These are phyloP conservation scores for Batillaria attramentaria DNA, from an alignment of 1,140 invertebrate genomes.

Conservation along the genomic window DNA sequence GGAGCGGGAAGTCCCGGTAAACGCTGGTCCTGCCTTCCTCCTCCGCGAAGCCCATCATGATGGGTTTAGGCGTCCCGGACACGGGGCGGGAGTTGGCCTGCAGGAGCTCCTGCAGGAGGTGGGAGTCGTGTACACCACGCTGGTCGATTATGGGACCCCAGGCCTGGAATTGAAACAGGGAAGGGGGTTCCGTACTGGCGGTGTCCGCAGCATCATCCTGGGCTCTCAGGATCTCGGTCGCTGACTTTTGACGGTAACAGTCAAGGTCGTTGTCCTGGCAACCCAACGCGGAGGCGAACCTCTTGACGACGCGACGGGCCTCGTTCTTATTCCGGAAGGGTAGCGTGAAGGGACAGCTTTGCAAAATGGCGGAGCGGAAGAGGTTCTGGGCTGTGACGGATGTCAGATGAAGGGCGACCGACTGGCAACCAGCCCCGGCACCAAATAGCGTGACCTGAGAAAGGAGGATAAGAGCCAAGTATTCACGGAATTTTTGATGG, in stretches of 20 bases:
- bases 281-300: constrained; percentile 22
- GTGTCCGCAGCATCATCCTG: neutral
- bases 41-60: constrained; percentile 11
- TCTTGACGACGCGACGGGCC: constrained; percentile 1
- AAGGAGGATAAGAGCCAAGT: neutral
- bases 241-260: constrained; percentile 24
- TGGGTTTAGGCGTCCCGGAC: constrained; percentile 4
- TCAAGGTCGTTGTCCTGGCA: constrained; percentile 27
- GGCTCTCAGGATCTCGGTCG: constrained; percentile 20
- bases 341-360: constrained; percentile 36
- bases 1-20: constrained; percentile 24
- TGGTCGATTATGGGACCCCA: constrained; percentile 32
- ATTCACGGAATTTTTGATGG: no score
- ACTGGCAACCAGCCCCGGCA: constrained; percentile 41
- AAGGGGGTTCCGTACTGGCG: neutral
- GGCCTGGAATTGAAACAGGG: constrained; percentile 15
- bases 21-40: constrained; percentile 9
- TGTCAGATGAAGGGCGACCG: constrained; percentile 36
- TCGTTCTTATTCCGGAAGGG: constrained; percentile 25
- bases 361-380: constrained; percentile 34
- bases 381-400: constrained; percentile 22
- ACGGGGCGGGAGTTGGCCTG: neutral
- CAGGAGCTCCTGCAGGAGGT: constrained; percentile 4
- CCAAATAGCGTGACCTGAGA: constrained; percentile 46
- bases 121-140: constrained; percentile 5